Evolutionary conservation across 2,113 vertebrate species (phyloP), one percentile per base, ranked within the genome.

Genomic region (Ariopsis seemanni): DNA sequence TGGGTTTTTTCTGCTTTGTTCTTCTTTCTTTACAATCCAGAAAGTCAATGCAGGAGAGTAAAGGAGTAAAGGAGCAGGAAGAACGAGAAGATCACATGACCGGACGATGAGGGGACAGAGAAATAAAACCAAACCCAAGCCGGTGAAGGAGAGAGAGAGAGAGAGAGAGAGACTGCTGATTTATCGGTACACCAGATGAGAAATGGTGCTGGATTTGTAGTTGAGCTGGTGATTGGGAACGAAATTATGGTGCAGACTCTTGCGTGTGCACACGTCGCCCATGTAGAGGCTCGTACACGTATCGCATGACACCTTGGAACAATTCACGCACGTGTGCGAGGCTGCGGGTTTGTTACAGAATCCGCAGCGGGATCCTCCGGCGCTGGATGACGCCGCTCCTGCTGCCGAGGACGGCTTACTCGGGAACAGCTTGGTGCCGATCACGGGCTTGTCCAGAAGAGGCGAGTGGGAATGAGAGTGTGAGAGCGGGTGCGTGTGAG

Each of bases 251-350:
- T 96, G 96, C 87, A 97, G 96, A 0, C 95, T 97, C 92, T 99
- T 99, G 86, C 96, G 95, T 74, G 97, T 97, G 94, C 98, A 99
- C 8, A 96, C 92, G 91, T 99, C 98, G 0, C 96, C 97, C 85
- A 96, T 96, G 91, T 99, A 99, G 87, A 97, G 96, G 84, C 88
- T 93, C 93, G 97, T 96, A 95, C 98, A 99, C 83, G 94, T 27
- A 91, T 98, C 97, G 71, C 98, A 99, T 17, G 98, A 99, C 87
- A 99, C 97, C 92, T 99, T 99, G 0, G 98, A 99, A 94, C 98
- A 99, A 91, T 97, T 97, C 12, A 98, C 95, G 90, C 98, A 99
- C 67, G 98, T 99, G 94, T 98, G 96, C 11, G 97, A 92, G 2
- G 98, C 98, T 4, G 97, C 97, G 0, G 96, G 92, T 78, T 97